Percentiles rank a stretch among this genome's conserved stretches.
Evolutionary conservation across 1,140 invertebrate species (phyloP).

Genomic region (Centruroides vittatus): DNA sequence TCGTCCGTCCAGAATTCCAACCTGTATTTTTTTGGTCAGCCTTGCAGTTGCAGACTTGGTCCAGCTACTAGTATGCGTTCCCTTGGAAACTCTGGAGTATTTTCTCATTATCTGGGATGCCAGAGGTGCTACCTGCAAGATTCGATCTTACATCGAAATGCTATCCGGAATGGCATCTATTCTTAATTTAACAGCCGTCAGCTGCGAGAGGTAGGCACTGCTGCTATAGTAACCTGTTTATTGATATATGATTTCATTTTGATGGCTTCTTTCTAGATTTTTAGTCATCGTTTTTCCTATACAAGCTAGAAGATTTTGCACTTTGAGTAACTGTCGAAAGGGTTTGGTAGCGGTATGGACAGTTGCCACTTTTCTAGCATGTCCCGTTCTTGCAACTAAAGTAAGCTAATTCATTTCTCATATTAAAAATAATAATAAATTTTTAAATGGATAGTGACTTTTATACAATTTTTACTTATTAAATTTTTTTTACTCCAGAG

Average conservation of each 20-base stretch:
- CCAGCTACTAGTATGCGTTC: slow-evolving; percentile 30
- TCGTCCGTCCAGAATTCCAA: slow-evolving; percentile 14
- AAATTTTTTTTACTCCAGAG: slow-evolving; percentile 18
- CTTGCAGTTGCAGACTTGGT: slow-evolving; percentile 32
- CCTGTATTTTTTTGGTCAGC: slow-evolving; percentile 25
- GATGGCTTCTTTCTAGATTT: slow-evolving; percentile 25
- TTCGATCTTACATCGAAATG: slow-evolving; percentile 26
- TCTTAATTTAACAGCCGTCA: slow-evolving; percentile 31
- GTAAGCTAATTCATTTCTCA: slow-evolving; percentile 20
- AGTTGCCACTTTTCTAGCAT: slow-evolving; percentile 26
- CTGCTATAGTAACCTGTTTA: not conserved
- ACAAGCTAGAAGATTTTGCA: slow-evolving; percentile 32
- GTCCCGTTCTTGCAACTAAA: slow-evolving; percentile 28
- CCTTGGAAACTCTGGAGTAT: slow-evolving; percentile 30
- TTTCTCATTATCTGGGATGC: slow-evolving; percentile 30
- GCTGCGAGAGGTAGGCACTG: slow-evolving; percentile 28
- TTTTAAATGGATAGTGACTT: too few species aligned
- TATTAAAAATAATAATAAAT: not conserved
- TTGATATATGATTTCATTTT: not conserved
- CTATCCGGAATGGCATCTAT: slow-evolving; percentile 23
- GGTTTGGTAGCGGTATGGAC: slow-evolving; percentile 31
- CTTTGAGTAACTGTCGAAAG: slow-evolving; percentile 31
- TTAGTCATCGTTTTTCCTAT: slow-evolving; percentile 38
- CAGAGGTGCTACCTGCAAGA: slow-evolving; percentile 27
- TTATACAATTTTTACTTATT: not conserved